Percentiles rank a stretch among this genome's conserved stretches.
Conservation (phyloP, 2,113 vertebrate genomes). For the Trematomus loennbergii region DNA sequence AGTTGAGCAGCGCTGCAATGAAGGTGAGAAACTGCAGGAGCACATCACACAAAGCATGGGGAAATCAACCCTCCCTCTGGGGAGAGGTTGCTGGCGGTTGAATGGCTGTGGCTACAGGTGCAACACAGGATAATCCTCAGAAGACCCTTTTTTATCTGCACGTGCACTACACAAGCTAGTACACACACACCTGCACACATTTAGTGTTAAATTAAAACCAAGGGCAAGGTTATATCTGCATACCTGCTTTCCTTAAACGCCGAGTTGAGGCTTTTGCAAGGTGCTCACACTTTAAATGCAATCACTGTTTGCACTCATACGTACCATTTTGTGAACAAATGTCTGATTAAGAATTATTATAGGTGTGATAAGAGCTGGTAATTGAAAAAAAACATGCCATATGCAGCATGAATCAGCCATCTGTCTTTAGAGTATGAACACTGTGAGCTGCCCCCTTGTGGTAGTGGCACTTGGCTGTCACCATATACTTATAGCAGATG, state of each 20-base stretch:
- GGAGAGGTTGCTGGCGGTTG: constrained; percentile 24
- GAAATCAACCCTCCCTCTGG: constrained; percentile 63
- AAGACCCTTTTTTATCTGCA: not conserved
- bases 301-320: not conserved
- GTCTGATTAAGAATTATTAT: not conserved
- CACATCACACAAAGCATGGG: constrained; percentile 45
- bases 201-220: not conserved
- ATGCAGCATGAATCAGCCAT: constrained; percentile 14
- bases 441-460: constrained; percentile 59
- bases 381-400: constrained; percentile 22
- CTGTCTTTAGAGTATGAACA: constrained; percentile 20
- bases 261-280: not conserved
- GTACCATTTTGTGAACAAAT: not conserved
- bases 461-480: constrained; percentile 39
- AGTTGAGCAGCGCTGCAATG: constrained; percentile 57
- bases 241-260: not conserved
- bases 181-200: not conserved
- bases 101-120: constrained; percentile 36
- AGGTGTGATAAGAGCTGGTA: not conserved
- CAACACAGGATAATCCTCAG: constrained; percentile 38
- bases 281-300: not conserved
- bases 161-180: not conserved
- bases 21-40: constrained; percentile 37
- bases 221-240: not conserved
- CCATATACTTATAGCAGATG: not conserved